Conservation (phyloP, 1,140 invertebrate species). For the Zaprionus tsacasi region DNA sequence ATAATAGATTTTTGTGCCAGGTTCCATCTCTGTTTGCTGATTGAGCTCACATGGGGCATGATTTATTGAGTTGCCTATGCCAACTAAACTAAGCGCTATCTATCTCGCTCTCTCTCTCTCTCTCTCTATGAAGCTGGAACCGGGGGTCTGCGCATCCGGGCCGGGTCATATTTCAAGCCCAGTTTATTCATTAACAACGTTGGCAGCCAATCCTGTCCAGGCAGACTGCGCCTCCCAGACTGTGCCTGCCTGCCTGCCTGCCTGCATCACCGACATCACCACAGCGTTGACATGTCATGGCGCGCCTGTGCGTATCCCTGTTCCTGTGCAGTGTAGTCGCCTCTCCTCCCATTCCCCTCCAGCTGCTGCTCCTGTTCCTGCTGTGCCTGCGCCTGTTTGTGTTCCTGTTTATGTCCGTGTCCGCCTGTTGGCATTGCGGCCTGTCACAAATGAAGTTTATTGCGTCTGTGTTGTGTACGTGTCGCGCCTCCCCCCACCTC, state of each 20-base stretch:
- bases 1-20: background rate
- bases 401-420: conserved; percentile 56
- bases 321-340: conserved; percentile 1
- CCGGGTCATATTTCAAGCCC: conserved; percentile 58
- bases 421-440: conserved; percentile 69
- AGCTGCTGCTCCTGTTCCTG: background rate
- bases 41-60: conserved; percentile 17
- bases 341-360: background rate
- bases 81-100: conserved; percentile 11
- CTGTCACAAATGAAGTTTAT: conserved; percentile 79
- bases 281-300: conserved; percentile 66
- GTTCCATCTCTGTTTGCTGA: background rate
- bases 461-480: conserved; percentile 69
- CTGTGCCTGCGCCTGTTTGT: conserved; percentile 18
- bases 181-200: conserved; percentile 65
- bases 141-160: conserved; percentile 1
- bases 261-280: conserved; percentile 48
- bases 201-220: conserved; percentile 23
- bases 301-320: conserved; percentile 43
- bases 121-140: background rate
- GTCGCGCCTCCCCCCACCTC: conserved; percentile 23
- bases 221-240: conserved; percentile 21
- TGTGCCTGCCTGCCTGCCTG: background rate
- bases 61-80: conserved; percentile 42
- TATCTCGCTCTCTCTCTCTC: background rate